Evolutionary conservation across 2,113 vertebrate genomes (phyloP).

Genomic region (Rhinogobius similis): DNA sequence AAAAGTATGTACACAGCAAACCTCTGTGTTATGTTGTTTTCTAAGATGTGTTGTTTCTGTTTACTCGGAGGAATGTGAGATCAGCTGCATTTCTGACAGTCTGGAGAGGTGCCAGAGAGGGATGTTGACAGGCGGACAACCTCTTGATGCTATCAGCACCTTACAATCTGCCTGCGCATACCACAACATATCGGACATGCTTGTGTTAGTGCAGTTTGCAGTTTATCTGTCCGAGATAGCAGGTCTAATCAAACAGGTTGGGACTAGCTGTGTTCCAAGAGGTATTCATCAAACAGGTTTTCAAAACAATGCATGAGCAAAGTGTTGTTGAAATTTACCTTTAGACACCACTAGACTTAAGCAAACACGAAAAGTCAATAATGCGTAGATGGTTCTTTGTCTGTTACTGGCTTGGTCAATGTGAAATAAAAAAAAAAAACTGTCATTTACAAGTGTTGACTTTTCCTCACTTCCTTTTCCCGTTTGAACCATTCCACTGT

Average conservation of each 20-base stretch:
- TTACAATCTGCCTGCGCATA: constrained; percentile 57
- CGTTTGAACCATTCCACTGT: background rate
- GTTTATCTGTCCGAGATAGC: constrained; percentile 50
- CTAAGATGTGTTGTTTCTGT: constrained; percentile 39
- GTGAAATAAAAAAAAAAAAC: background rate
- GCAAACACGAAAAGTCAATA: constrained; percentile 19
- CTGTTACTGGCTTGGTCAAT: background rate
- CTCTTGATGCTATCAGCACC: constrained; percentile 60
- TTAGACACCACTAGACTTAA: constrained; percentile 2
- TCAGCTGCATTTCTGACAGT: constrained; percentile 54
- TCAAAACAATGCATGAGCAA: constrained; percentile 5
- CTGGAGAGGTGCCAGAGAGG: constrained; percentile 58
- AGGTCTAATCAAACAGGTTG: constrained; percentile 46
- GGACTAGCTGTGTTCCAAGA: constrained; percentile 22
- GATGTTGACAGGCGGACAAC: constrained; percentile 67
- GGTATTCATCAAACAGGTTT: constrained; percentile 37
- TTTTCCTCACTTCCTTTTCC: constrained; percentile 2
- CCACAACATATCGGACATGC: constrained; percentile 61
- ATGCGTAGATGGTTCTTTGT: background rate
- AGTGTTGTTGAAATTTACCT: constrained; percentile 47
- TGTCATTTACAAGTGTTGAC: background rate
- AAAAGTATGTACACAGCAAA: background rate
- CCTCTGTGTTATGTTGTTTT: background rate
- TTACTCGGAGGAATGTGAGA: constrained; percentile 54
- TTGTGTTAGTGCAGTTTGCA: constrained; percentile 47